Base-by-base conservation (phyloP, 2,888 invertebrate genomes). In the Perdita meconis region DNA sequence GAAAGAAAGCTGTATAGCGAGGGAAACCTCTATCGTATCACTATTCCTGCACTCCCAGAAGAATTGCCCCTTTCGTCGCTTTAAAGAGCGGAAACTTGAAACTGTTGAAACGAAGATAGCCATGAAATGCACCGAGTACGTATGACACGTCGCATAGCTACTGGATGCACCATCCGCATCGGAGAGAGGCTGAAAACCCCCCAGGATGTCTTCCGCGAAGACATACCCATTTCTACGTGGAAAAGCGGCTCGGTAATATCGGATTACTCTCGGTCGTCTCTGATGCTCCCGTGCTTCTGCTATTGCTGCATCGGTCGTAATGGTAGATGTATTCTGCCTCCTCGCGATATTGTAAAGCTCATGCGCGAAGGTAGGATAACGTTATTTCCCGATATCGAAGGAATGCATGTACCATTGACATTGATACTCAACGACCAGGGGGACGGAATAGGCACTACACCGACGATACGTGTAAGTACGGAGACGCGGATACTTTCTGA, bases 211-310 rank as follows among this genome's bases (percentile, higher is more conserved):
- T 83, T 72, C 56, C 69, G n/a, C 42, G 70, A 69, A 74, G 72
- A 72, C 64, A 68, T 77, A 77, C 74, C 74, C 79, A 64, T 71
- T 72, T 81, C 76, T 77, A 72, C n/a, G 76, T 77, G 85, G 84
- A 74, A 85, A 86, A 87, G 87, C 86, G 83, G 85, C 84, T 85
- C 84, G 86, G 90, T 88, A 89, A 90, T 90, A 90, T 90, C 90
- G 88, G 89, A 90, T 90, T 90, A 90, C 88, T 80, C 81, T 53
- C 71, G 74, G 78, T 74, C 77, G 69, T 65, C 79, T 74, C 75
- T 78, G 78, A 81, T 83, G 83, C 80, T 80, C 69, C 81, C 64
- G 78, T 55, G 82, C 63, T 72, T 63, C 75, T 71, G 67, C 61
- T 47, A 78, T 64, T 78, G 71, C 84, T 47, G 61, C 67, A 69